These are phyloP conservation scores for Ctenicera cuprea DNA, from an alignment of 2,888 invertebrate genomes.

Conservation along the genomic window DNA sequence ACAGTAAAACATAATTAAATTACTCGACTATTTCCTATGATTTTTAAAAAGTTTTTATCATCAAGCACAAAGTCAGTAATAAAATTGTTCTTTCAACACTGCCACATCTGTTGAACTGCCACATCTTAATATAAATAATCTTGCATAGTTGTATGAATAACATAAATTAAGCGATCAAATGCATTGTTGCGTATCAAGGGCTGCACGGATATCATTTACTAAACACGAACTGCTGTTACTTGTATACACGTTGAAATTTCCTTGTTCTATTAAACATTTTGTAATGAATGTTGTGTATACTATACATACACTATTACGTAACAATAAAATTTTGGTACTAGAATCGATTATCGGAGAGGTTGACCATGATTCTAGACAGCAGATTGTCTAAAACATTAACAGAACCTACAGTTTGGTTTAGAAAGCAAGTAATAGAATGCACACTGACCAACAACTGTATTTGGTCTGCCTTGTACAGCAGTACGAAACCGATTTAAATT, in stretches of 20 bases:
- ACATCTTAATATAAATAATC: slow-evolving; percentile 64
- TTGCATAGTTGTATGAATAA: slow-evolving; percentile 33
- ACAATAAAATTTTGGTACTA: slow-evolving; percentile 48
- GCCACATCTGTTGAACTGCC: slow-evolving; percentile 68
- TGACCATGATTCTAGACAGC: slow-evolving; percentile 56
- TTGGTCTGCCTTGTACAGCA: slow-evolving; percentile 42
- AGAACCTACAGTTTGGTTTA: slow-evolving; percentile 20
- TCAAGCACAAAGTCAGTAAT: slow-evolving; percentile 47
- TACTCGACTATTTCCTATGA: not conserved
- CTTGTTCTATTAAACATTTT: slow-evolving; percentile 53
- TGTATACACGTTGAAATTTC: slow-evolving; percentile 53
- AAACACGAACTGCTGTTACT: slow-evolving; percentile 54
- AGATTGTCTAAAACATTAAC: slow-evolving; percentile 43
- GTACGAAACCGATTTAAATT: slow-evolving; percentile 31
- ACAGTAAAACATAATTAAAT: slow-evolving; percentile 1
- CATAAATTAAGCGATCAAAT: slow-evolving; percentile 22
- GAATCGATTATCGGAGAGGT: slow-evolving; percentile 48
- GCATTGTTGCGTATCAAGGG: slow-evolving; percentile 30
- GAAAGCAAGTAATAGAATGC: slow-evolving; percentile 46
- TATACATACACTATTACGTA: slow-evolving; percentile 49
- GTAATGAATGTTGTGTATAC: slow-evolving; percentile 54
- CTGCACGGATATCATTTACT: slow-evolving; percentile 49
- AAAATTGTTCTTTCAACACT: slow-evolving; percentile 63
- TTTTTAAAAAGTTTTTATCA: not conserved
- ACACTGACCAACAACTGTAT: slow-evolving; percentile 28